Evolutionary conservation across 2,888 invertebrate species (phyloP).

Genomic region (Calameuta filiformis): DNA sequence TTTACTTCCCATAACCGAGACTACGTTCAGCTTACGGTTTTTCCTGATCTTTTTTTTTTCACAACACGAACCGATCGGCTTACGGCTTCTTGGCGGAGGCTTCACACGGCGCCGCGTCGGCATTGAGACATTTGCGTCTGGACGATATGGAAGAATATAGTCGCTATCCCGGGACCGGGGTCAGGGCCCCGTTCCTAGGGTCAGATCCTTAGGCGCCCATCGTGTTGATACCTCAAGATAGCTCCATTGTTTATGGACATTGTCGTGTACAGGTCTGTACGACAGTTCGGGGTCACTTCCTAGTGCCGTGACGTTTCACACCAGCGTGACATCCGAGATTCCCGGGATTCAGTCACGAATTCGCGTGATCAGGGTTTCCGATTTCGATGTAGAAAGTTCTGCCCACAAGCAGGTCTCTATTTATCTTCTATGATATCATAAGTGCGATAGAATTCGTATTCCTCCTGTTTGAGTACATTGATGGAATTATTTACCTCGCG

Average conservation of each 20-base stretch:
- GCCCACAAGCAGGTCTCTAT: background rate
- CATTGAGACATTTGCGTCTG: conserved; percentile 58
- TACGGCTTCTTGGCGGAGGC: background rate
- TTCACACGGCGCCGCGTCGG: conserved; percentile 8
- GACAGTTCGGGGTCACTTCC: conserved; percentile 61
- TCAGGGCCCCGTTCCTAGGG: conserved; percentile 55
- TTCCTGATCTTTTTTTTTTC: background rate
- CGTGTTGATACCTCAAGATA: conserved; percentile 59
- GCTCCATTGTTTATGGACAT: conserved; percentile 60
- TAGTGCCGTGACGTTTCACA: conserved; percentile 56
- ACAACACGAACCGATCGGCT: background rate
- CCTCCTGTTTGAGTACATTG: background rate
- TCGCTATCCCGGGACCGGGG: conserved; percentile 27
- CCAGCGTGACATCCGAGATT: conserved; percentile 54
- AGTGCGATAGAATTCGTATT: background rate
- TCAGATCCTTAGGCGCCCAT: conserved; percentile 53
- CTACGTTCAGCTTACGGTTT: background rate
- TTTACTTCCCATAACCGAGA: background rate
- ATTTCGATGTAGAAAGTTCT: background rate
- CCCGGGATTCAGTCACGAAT: conserved; percentile 54
- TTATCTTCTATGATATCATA: background rate
- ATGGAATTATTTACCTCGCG: background rate
- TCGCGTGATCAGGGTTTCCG: conserved; percentile 44
- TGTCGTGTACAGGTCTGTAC: conserved; percentile 46
- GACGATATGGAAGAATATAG: conserved; percentile 27